Conservation (phyloP, 1,140 invertebrate species). For the Mactra quadrangularis region DNA sequence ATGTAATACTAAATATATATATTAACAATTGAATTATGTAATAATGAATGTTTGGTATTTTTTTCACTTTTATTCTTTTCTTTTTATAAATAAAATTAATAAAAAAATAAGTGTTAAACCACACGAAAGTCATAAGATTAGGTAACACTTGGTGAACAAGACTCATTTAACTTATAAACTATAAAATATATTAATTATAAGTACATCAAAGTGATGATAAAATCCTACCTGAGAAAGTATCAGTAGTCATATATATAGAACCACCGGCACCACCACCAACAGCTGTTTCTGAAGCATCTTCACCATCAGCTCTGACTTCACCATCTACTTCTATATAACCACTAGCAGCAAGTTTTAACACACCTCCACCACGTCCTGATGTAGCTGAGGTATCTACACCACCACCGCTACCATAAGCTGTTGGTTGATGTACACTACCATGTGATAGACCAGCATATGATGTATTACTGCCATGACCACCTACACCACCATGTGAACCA, state of each 20-base stretch:
- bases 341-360: constrained; percentile 66
- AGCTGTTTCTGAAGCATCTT: constrained; percentile 49
- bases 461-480: constrained; percentile 65
- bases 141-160: too few species aligned
- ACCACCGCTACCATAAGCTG: constrained; percentile 73
- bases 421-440: constrained; percentile 61
- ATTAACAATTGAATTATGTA: too few species aligned
- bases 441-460: constrained; percentile 57
- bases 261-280: constrained; percentile 74
- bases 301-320: constrained; percentile 68
- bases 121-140: too few species aligned
- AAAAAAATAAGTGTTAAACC: too few species aligned
- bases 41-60: too few species aligned
- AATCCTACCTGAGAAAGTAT: constrained; percentile 71
- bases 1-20: too few species aligned
- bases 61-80: too few species aligned
- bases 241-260: constrained; percentile 62
- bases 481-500: constrained; percentile 75
- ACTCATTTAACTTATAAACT: too few species aligned
- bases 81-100: too few species aligned
- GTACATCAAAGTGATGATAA: too few species aligned
- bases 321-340: constrained; percentile 73
- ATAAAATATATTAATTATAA: too few species aligned
- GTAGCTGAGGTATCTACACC: constrained; percentile 21
- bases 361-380: constrained; percentile 70